These are phyloP conservation scores for Pogona vitticeps DNA, from an alignment of 2,113 vertebrate genomes.

Conservation along the genomic window DNA sequence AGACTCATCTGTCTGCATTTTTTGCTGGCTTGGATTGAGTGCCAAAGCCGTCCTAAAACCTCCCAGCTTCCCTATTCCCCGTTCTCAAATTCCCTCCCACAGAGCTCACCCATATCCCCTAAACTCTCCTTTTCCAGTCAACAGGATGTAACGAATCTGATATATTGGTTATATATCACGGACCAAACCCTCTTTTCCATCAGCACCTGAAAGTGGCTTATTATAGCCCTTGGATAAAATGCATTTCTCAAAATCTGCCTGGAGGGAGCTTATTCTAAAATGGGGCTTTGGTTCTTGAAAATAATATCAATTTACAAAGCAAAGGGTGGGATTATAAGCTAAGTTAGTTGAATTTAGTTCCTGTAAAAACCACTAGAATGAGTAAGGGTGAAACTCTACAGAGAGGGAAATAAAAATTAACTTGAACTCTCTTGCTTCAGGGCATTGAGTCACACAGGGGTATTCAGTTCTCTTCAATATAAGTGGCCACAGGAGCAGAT, in stretches of 20 bases:
- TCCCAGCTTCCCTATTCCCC: not conserved
- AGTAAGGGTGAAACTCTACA: not conserved
- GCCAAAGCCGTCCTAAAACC: not conserved
- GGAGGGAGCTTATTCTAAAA: not conserved
- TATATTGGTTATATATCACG: no score
- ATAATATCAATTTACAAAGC: not conserved
- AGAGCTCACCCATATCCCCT: not conserved
- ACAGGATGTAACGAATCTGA: not conserved
- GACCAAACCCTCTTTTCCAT: no score
- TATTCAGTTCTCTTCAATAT: no score
- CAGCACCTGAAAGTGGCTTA: not conserved
- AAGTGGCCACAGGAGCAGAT: no score
- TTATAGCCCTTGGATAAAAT: not conserved
- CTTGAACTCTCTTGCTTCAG: no score
- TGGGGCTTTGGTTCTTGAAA: not conserved
- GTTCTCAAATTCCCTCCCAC: not conserved
- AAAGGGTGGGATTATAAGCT: not conserved
- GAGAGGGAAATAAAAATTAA: no score
- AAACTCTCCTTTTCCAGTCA: not conserved
- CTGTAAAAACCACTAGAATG: not conserved
- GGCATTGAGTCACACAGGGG: no score
- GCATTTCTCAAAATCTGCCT: not conserved
- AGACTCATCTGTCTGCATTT: not conserved
- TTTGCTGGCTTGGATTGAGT: no score
- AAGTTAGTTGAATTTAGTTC: not conserved